Conservation (phyloP, 2,888 invertebrate genomes). For the Chymomyza procnemis region DNA sequence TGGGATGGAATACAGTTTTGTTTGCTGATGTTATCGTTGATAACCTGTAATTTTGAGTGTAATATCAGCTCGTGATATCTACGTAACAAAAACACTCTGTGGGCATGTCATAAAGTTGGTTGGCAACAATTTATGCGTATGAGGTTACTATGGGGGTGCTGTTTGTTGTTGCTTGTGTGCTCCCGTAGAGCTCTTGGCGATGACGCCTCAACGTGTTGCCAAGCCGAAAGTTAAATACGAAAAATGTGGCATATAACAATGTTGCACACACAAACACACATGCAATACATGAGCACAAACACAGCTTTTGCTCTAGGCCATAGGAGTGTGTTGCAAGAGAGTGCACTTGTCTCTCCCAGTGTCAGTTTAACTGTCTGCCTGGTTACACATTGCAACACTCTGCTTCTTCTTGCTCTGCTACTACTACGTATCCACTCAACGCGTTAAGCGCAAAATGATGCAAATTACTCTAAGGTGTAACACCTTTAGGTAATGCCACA, state of each 20-base stretch:
- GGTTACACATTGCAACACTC: slow-evolving; percentile 1
- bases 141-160: slow-evolving; percentile 16
- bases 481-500: slow-evolving; percentile 34
- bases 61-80: slow-evolving; percentile 23
- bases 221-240: background rate
- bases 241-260: background rate
- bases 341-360: slow-evolving; percentile 18
- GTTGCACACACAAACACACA: background rate
- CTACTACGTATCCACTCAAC: slow-evolving; percentile 20
- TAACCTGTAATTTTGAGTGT: slow-evolving; percentile 47
- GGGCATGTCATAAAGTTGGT: slow-evolving; percentile 33
- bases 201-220: slow-evolving; percentile 13
- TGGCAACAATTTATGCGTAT: slow-evolving; percentile 38
- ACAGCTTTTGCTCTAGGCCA: background rate
- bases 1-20: background rate
- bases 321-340: too few relatives aligned
- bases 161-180: background rate
- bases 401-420: background rate
- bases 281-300: background rate
- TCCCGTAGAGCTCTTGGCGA: slow-evolving; percentile 15
- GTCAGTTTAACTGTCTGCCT: slow-evolving; percentile 38
- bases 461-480: slow-evolving; percentile 55
- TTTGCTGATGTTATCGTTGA: slow-evolving; percentile 21
- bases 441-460: slow-evolving; percentile 63
- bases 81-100: slow-evolving; percentile 3